Evolutionary conservation across 2,888 invertebrate species (phyloP), one percentile per base, ranked within the genome.

Genomic region (Gisinianus flammeolus): DNA sequence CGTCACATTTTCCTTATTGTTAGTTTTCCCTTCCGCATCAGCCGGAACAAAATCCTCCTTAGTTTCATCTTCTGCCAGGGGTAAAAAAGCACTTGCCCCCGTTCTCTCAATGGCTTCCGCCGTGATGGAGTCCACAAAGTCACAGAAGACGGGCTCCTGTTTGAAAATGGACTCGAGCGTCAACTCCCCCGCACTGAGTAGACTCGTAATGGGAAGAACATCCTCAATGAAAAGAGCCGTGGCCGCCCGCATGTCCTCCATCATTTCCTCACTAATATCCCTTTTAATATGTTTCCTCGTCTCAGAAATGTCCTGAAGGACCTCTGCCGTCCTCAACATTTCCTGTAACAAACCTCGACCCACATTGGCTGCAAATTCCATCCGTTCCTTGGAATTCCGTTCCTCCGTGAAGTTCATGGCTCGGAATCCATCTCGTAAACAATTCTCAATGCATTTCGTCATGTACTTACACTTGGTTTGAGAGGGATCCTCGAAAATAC

Each of bases 131-230:
- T 80, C 78, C 0, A 82, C 80, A 73, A 71, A 78, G 19, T 81
- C 52, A 10, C 76, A 19, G 58, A 83, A 80, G 26, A 77, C 79
- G 0, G 84, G 83, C 58, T 82, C 78, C 30, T 81, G 78, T 73
- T 58, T 78, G 44, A 84, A 83, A 68, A 84, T 82, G 30, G 56
- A 69, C 68, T 84, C 84, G 22, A 84, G 58, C 19, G 77, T 79
- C 0, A 83, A 72, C 33, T 81, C 79, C 2, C 82, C 83, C n/a
- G 80, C 35, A 24, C 82, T 81, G 19, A 84, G 52, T 0, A 83
- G 58, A 1, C 76, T 69, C 2, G 81, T 81, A 10, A 84, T 76
- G 3, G 83, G 83, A 2, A 79, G 66, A 3, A 79, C 81, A 6
- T 81, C 80, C 35, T 83, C 82, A 72, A 82, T 80, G 26, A 84